These are phyloP conservation scores for Sipha maydis DNA, from an alignment of 2,888 invertebrate species.

Conservation along the genomic window DNA sequence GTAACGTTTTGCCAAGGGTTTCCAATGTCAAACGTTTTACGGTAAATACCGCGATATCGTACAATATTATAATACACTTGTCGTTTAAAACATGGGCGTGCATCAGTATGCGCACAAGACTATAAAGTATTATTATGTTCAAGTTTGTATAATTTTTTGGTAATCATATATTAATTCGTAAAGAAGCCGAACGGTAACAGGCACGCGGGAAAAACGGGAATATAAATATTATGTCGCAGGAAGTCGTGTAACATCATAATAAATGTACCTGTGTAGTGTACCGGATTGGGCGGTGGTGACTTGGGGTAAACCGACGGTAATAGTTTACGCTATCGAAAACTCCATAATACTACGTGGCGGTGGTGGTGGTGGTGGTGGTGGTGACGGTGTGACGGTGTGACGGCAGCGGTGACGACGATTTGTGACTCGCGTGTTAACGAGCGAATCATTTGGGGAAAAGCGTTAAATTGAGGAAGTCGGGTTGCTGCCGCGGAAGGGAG, in stretches of 20 bases:
- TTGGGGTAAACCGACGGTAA: not conserved
- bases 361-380: not conserved
- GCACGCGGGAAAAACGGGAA: too few species aligned
- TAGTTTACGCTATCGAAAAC: not conserved
- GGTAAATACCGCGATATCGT: not conserved
- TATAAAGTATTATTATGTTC: not conserved
- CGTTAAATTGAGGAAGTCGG: not conserved
- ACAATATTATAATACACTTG: not conserved
- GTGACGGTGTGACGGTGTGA: not conserved
- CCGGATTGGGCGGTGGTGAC: not conserved
- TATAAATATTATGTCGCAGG: too few species aligned
- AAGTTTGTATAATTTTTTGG: not conserved
- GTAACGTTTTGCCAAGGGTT: slow-evolving; percentile 30
- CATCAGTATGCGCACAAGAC: not conserved
- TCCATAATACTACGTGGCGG: too few species aligned
- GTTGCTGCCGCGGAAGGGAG: not conserved
- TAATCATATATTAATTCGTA: not conserved
- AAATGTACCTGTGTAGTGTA: too few species aligned
- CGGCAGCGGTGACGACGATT: not conserved
- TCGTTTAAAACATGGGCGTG: not conserved
- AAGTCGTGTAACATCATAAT: too few species aligned
- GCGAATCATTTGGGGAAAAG: not conserved
- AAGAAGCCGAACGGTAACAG: too few species aligned
- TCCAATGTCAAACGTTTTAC: slow-evolving; percentile 12
- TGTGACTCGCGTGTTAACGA: slow-evolving; percentile 42